Conservation (phyloP, 2,888 invertebrate genomes). For the Heteromurus nitidus region DNA sequence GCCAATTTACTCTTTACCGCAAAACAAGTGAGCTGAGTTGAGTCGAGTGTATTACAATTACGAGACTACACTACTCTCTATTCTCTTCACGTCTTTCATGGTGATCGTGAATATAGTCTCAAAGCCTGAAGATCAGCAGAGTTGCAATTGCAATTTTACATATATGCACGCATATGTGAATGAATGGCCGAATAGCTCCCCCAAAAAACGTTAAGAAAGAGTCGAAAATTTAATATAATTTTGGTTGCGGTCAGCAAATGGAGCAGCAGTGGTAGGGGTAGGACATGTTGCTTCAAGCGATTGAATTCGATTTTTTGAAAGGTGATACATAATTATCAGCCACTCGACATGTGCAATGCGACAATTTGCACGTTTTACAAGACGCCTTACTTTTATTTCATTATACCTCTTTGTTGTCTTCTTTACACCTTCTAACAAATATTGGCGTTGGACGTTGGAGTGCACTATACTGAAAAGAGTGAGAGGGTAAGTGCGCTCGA, state of each 20-base stretch:
- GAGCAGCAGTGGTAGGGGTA: conserved; percentile 33
- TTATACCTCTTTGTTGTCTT: neutral
- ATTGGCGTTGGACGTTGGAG: neutral
- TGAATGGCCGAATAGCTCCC: no score
- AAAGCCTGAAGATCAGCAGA: no score
- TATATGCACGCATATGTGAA: no score
- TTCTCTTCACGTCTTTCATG: no score
- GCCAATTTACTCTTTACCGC: conserved; percentile 48
- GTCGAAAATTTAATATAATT: conserved; percentile 43
- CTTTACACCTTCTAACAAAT: neutral
- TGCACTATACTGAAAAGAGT: neutral
- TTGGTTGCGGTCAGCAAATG: conserved; percentile 54
- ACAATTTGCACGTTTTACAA: no score
- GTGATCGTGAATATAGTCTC: no score
- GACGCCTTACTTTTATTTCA: no score
- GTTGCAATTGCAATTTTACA: no score
- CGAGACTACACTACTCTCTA: no score
- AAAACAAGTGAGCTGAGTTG: no score
- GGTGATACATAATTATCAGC: neutral
- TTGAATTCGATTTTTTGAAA: neutral
- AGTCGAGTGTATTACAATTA: no score
- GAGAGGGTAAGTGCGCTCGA: no score
- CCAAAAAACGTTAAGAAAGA: conserved; percentile 58
- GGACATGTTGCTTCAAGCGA: conserved; percentile 14
- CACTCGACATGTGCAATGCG: neutral